phyloP scores from a whole-genome alignment of 2,888 invertebrate genomes.

The Torymus aiolomorphi region DNA sequence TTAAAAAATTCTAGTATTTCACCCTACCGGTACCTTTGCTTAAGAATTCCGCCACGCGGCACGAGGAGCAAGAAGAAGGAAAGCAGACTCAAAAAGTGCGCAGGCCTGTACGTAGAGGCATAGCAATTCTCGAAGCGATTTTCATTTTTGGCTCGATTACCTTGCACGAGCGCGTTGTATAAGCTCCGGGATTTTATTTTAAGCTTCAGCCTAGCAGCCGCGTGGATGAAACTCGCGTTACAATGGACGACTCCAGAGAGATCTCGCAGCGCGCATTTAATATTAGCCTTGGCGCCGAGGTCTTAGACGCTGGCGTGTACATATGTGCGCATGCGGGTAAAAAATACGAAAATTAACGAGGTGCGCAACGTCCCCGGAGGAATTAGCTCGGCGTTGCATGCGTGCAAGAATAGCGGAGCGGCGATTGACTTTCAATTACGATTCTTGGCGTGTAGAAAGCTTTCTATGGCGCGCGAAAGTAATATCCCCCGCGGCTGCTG shows the following conservation, averaged over 20 bases:
- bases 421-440: constrained; percentile 25
- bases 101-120: background rate
- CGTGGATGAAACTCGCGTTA: constrained; percentile 5
- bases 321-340: background rate
- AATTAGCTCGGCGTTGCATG: no score
- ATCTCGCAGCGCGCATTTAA: background rate
- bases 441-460: background rate
- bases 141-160: constrained; percentile 54
- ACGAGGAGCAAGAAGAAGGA: background rate
- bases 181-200: constrained; percentile 44
- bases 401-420: no score
- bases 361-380: background rate
- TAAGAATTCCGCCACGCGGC: constrained; percentile 21
- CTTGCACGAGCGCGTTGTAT: background rate
- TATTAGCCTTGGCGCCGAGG: constrained; percentile 11
- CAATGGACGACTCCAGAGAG: no score
- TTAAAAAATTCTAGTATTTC: constrained; percentile 25
- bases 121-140: constrained; percentile 38
- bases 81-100: constrained; percentile 1
- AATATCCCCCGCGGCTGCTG: background rate
- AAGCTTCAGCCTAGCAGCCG: constrained; percentile 9
- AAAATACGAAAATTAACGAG: background rate
- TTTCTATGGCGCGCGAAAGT: constrained; percentile 2
- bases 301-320: no score
- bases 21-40: background rate